Evolutionary conservation across 2,888 invertebrate genomes (phyloP).

Genomic region (Drosophila percnosoma): DNA sequence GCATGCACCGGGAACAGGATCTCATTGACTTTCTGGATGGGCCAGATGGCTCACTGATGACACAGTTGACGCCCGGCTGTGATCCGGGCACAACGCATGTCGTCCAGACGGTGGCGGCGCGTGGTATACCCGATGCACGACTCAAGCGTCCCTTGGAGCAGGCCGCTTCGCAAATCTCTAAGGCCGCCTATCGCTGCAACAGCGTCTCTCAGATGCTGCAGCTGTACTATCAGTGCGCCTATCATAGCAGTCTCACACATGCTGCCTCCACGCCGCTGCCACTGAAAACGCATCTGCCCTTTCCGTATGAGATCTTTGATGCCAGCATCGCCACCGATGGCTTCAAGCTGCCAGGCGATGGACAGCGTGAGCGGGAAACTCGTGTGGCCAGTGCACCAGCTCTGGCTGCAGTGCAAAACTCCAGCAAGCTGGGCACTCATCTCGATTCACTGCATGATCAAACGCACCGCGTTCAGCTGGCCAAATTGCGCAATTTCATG

Average conservation of each 20-base stretch:
- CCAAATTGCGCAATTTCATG: conserved; percentile 89
- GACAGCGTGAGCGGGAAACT: conserved; percentile 52
- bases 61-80: conserved; percentile 91
- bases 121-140: conserved; percentile 90
- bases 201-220: conserved; percentile 91
- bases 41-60: conserved; percentile 87
- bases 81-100: conserved; percentile 88
- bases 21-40: conserved; percentile 90
- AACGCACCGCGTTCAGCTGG: conserved; percentile 89
- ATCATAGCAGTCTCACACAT: conserved; percentile 89
- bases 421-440: conserved; percentile 88
- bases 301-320: conserved; percentile 89
- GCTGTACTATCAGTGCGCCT: conserved; percentile 90
- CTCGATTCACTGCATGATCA: conserved; percentile 90
- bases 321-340: conserved; percentile 87
- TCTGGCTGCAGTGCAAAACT: conserved; percentile 92
- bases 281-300: conserved; percentile 89
- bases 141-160: conserved; percentile 88
- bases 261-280: conserved; percentile 88
- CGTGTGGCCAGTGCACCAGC: conserved; percentile 87
- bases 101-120: conserved; percentile 90
- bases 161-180: conserved; percentile 86
- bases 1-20: conserved; percentile 88
- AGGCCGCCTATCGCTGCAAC: conserved; percentile 90
- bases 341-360: conserved; percentile 83